Evolutionary conservation across 2,113 vertebrate species (phyloP).

Genomic region (Pangasianodon gigas): DNA sequence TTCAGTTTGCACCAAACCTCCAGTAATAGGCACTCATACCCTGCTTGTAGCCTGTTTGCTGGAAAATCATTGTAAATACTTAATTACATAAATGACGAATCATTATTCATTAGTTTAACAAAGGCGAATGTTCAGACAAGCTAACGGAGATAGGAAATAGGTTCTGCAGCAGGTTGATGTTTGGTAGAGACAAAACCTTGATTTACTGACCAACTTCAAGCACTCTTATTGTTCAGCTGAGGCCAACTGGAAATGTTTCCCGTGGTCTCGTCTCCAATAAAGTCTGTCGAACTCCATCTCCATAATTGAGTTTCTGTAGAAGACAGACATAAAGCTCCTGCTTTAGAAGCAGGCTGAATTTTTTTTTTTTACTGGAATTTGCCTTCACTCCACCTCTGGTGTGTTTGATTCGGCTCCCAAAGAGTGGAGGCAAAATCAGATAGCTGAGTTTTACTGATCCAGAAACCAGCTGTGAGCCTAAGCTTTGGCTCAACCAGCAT

Average conservation of each 20-base stretch:
- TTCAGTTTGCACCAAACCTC: background rate
- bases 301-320: slow-evolving; percentile 49
- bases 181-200: background rate
- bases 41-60: background rate
- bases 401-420: slow-evolving; percentile 47
- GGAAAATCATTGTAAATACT: background rate
- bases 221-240: slow-evolving; percentile 25
- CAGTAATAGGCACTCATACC: background rate
- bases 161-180: slow-evolving; percentile 2
- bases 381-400: slow-evolving; percentile 33
- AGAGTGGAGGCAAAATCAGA: slow-evolving; percentile 39
- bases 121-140: slow-evolving; percentile 4
- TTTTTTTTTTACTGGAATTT: slow-evolving; percentile 29
- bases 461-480: slow-evolving; percentile 12
- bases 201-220: slow-evolving; percentile 15
- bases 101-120: background rate
- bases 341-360: slow-evolving; percentile 22
- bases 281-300: slow-evolving; percentile 38
- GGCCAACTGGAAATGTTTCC: slow-evolving; percentile 48
- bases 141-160: background rate
- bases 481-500: slow-evolving; percentile 5
- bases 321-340: slow-evolving; percentile 40
- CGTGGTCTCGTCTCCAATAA: slow-evolving; percentile 43
- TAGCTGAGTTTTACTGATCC: slow-evolving; percentile 43
- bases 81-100: background rate